These are phyloP conservation scores for Nymphalis polychloros DNA, from an alignment of 2,888 invertebrate species.

Conservation along the genomic window DNA sequence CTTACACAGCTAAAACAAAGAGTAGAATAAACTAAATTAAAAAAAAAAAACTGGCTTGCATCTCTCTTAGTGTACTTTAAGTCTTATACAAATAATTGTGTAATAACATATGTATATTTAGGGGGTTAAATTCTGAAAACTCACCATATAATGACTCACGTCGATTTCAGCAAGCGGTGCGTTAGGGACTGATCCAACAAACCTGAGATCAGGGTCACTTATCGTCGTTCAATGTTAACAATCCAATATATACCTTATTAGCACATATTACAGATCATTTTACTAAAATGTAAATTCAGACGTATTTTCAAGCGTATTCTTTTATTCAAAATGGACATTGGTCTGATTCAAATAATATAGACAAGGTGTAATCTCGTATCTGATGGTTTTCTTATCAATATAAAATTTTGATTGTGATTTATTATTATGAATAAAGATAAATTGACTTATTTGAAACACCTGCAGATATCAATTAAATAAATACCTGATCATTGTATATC, in stretches of 20 bases:
- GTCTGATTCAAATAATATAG: background rate
- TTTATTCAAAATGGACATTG: background rate
- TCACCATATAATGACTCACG: slow-evolving; percentile 5
- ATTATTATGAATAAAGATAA: background rate
- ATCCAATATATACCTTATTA: slow-evolving; percentile 7
- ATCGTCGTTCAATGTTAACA: slow-evolving; percentile 12
- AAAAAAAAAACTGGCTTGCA: too few relatives aligned
- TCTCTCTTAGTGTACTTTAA: background rate
- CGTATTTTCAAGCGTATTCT: background rate
- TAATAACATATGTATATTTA: background rate
- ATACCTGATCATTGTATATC: background rate
- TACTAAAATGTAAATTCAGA: background rate
- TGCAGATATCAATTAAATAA: background rate
- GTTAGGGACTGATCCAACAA: slow-evolving; percentile 21
- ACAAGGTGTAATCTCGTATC: background rate
- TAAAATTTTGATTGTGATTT: background rate
- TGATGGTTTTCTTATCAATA: background rate
- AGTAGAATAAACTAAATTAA: too few relatives aligned
- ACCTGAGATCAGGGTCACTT: slow-evolving; percentile 23
- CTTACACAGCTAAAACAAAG: too few relatives aligned
- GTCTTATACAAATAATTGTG: background rate
- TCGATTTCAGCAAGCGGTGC: background rate
- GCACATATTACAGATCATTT: background rate
- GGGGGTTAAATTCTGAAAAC: background rate
- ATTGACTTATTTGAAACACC: background rate